Base-by-base conservation (phyloP, 2,113 vertebrate species). In the Campylomormyrus numenius region DNA sequence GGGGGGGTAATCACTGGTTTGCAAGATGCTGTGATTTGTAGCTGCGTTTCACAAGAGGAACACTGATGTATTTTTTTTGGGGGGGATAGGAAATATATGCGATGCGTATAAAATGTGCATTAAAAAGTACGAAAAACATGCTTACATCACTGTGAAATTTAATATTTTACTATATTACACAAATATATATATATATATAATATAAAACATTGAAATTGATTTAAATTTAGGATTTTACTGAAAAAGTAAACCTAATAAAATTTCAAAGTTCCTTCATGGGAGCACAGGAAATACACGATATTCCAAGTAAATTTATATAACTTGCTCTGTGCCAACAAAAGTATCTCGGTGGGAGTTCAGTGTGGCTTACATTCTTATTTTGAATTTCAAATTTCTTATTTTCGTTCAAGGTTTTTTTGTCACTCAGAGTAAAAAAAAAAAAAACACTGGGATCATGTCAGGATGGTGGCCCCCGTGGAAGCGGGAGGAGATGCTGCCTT, bases 301-400 rank as follows among this genome's bases (percentile, higher is more conserved):
- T 77, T 77, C 74, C 35, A 6, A 77, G 13, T 39, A 42, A 77
- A 77, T 42, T 35, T 77, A 42, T 42, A 42, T 39, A 77, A 77
- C 74, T 42, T 77, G 74, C 74, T 77, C 13, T 77, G 70, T 77
- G 70, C 70, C 31, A 77, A 77, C 70, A 77, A 39, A 77, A 77
- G 27, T 39, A 39, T 77, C 1, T 77, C 1, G 31, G 31, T 39
- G 27, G 31, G 10, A 2, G 35, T 42, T 15, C 3, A 39, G 74
- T 42, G 74, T 39, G 31, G 5, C 74, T 77, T 19, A 39, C 74
- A 19, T 17, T 42, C 74, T 77, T 77, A n/a, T 77, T 77, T 39
- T 77, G 74, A 77, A 77, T 77, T 77, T 77, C 74, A 77, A 77
- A 77, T 39, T 77, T 42, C 74, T 39, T 77, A 77, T 77, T 77